Evolutionary conservation across 1,140 invertebrate species (phyloP), one percentile per base, ranked within the genome.

Genomic region (Cardiocondyla obscurior): DNA sequence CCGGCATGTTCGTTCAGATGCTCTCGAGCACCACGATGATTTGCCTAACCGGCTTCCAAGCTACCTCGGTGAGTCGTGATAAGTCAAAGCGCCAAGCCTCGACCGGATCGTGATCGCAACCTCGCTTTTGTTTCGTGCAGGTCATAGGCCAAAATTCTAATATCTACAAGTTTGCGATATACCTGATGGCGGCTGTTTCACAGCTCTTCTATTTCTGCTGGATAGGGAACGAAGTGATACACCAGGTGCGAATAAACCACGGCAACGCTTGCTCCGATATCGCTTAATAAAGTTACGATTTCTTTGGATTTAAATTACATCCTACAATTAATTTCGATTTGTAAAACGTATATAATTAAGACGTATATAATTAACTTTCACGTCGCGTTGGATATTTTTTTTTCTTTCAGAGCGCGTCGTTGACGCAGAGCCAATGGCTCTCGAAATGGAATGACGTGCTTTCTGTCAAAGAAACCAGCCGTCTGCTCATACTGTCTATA

Each of bases 1-100:
- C 69, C n/a, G 85, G 84, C 25, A 86, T 88, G 88, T 85, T 91
- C 55, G 57, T 88, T 51, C 90, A 91, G 62, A 83, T 91, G 69
- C 57, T 87, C 10, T 88, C 85, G 14, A 91, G 90, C 42, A 87
- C 79, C 12, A 82, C 76, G 51, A 90, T 91, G 55, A 91, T 91
- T 84, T 91, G 90, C 57, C 82, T 91, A 44, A 86, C 85, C 16
- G 84, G 90, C 60, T 91, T 91, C 73, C 90, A 91, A 62, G 85
- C 83, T 16, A 42, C 84, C 14, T 76, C 88, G 83, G 90, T 91
- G 81, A 89, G 88, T 83, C 49, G 46, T 42, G 30, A 86, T 69
- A 65, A 73, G 39, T 86, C 60, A 46, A 57, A 39, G 51, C 19
- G 16, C 25, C 16, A 39, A 62, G 25, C 19, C 16, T 4, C 46